phyloP scores from a whole-genome alignment of 2,888 invertebrate genomes.

The Hedya salicella region DNA sequence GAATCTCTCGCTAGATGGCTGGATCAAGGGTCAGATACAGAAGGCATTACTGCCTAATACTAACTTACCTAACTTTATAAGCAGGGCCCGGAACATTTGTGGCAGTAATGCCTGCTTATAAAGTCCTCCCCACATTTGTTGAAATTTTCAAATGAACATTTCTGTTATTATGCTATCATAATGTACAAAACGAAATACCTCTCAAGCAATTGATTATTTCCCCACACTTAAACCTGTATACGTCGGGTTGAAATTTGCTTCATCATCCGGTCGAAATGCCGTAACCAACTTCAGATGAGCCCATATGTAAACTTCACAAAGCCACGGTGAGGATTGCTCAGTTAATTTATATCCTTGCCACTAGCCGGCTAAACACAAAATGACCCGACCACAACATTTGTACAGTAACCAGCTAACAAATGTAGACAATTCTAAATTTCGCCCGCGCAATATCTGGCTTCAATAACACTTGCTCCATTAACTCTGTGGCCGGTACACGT shows the following conservation, averaged over 20 bases:
- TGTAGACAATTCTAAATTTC: conserved; percentile 57
- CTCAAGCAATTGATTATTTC: neutral
- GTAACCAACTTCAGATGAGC: conserved; percentile 23
- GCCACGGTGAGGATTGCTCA: conserved; percentile 35
- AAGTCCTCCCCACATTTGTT: no score
- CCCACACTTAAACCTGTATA: neutral
- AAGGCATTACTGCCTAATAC: no score
- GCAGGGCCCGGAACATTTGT: no score
- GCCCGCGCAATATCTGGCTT: conserved; percentile 71
- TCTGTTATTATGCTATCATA: no score
- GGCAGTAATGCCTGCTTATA: no score
- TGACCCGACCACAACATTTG: conserved; percentile 54
- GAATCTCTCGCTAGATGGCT: no score
- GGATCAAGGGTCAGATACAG: no score
- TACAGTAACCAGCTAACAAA: conserved; percentile 43
- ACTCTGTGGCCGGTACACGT: conserved; percentile 71
- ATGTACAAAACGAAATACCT: no score
- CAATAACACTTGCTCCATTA: conserved; percentile 80
- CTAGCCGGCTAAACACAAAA: conserved; percentile 36
- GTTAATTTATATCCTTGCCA: conserved; percentile 42
- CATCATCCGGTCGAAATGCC: conserved; percentile 20
- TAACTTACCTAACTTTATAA: no score
- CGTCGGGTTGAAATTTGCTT: neutral
- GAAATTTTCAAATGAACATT: no score
- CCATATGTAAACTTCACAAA: conserved; percentile 29